These are phyloP conservation scores for Melanotus villosus DNA, from an alignment of 2,888 invertebrate species.

Conservation along the genomic window DNA sequence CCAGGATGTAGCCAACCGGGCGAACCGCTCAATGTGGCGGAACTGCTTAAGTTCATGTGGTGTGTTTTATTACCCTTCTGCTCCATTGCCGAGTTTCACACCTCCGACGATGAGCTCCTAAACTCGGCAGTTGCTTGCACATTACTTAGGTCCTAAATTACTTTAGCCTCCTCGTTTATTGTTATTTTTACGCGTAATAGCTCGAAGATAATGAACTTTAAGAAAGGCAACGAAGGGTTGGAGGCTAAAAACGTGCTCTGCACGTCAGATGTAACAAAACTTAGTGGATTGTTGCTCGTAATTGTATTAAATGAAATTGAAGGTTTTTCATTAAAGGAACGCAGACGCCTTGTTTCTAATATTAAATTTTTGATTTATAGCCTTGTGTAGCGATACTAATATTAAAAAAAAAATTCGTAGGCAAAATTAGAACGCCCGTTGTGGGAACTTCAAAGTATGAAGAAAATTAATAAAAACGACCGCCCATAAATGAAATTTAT, in stretches of 20 bases:
- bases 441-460: no score
- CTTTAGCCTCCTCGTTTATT: constrained; percentile 23
- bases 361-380: constrained; percentile 7
- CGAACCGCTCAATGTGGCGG: constrained; percentile 34
- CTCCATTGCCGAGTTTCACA: constrained; percentile 38
- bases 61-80: constrained; percentile 40
- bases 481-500: no score
- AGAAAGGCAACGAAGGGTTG: constrained; percentile 17
- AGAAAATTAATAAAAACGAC: no score
- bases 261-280: neutral
- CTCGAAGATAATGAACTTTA: constrained; percentile 20
- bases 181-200: constrained; percentile 25
- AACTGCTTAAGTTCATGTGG: constrained; percentile 37
- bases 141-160: constrained; percentile 19
- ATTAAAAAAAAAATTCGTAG: no score
- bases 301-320: neutral
- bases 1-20: constrained; percentile 24
- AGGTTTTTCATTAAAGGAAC: neutral
- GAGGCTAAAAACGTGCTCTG: constrained; percentile 10
- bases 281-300: constrained; percentile 2
- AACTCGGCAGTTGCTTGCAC: constrained; percentile 22
- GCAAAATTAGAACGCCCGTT: no score
- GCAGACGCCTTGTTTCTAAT: neutral
- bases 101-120: constrained; percentile 32
- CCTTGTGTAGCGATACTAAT: no score